Base-by-base conservation (phyloP, 2,888 invertebrate genomes). In the Pyralis farinalis region DNA sequence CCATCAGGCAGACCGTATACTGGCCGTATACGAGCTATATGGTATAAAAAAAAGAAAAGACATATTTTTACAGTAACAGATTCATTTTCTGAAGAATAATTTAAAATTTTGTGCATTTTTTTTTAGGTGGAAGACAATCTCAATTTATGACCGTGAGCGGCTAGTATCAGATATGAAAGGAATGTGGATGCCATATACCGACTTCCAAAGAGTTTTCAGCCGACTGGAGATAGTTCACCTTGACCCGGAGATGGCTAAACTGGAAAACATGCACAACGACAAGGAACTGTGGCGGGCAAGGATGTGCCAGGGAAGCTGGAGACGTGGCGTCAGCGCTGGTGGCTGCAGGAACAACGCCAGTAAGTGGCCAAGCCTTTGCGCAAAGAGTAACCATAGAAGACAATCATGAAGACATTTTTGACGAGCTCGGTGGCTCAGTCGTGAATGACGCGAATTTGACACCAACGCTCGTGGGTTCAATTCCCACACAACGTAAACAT, bases 281-380 rank as follows among this genome's bases (percentile, higher is more conserved):
- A 93, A 93, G 53, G 73, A 78, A 10, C 94, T 95, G 32, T 97
- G 97, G 97, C 95, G 95, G 70, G 95, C 96, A 92, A 92, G 94
- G 61, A 91, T 96, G 68, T 95, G 94, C 68, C 96, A 96, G 67
- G 96, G 96, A 0, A 92, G 93, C 20, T 97, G 97, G 97, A 93
- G 94, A 61, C 90, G 93, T 43, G 97, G 97, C 0, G 96, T 97
- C 0, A 93, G 96, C 0, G 96, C 97, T 0, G 97, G 97, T 1
- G 97, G 97, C 25, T 97, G 97, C 73, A 90, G 96, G 55, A 97
- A 97, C 78, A 95, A 96, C 73, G 93, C 93, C 68, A 91, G 94
- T 93, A 62, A 76, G 81, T 75, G 58, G 0, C 39, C 16, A 4
- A 16, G n/a, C n/a, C n/a, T n/a, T n/a, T n/a, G n/a, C n/a, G n/a